phyloP scores from a whole-genome alignment of 1,140 invertebrate species.

The Pissodes strobi region DNA sequence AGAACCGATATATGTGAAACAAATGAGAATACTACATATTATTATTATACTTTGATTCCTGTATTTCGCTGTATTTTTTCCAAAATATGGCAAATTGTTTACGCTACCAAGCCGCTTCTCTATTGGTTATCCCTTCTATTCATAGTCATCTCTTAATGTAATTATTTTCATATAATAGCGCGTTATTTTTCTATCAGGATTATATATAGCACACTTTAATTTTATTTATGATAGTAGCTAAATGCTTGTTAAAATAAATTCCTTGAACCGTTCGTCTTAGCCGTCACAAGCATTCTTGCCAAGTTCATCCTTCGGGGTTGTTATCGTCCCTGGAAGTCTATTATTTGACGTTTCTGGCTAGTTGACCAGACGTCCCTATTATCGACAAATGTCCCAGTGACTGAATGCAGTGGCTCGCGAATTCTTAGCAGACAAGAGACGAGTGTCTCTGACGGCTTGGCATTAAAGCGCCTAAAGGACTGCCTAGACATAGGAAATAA shows the following conservation, averaged over 20 bases:
- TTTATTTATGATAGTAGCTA: background rate
- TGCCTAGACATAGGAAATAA: conserved; percentile 2
- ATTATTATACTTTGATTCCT: too few relatives aligned
- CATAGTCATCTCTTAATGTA: too few relatives aligned
- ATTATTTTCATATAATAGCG: too few relatives aligned
- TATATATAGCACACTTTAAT: too few relatives aligned
- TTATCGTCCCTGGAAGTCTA: conserved; percentile 29
- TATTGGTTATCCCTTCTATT: too few relatives aligned
- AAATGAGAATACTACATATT: too few relatives aligned
- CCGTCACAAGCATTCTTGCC: conserved; percentile 14
- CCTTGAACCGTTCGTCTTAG: background rate
- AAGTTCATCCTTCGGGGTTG: conserved; percentile 25
- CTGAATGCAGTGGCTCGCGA: conserved; percentile 45
- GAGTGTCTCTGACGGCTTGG: conserved; percentile 36
- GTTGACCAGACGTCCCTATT: conserved; percentile 36
- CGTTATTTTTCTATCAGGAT: too few relatives aligned
- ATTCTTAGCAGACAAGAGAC: conserved; percentile 40
- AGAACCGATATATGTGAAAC: too few relatives aligned
- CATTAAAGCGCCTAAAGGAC: conserved; percentile 35
- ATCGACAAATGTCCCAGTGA: conserved; percentile 40
- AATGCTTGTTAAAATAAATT: background rate
- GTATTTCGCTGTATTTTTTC: too few relatives aligned
- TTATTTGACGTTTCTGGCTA: conserved; percentile 32
- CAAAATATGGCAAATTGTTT: too few relatives aligned
- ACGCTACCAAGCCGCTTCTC: too few relatives aligned